Evolutionary conservation across 2,888 invertebrate species (phyloP), one percentile per base, ranked within the genome.

Genomic region (Balanococcus diminutus): DNA sequence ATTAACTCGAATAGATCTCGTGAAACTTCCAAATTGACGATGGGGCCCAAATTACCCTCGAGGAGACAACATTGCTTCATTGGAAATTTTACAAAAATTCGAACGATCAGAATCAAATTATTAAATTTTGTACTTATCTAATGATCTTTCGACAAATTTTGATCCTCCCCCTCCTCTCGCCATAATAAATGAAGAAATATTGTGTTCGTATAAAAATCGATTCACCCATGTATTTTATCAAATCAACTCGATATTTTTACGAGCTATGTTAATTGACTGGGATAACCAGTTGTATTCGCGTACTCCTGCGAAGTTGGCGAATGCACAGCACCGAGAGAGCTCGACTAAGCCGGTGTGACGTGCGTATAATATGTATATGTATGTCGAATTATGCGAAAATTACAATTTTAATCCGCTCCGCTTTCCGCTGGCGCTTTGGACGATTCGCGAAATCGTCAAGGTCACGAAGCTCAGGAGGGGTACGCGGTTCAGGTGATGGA

Each of bases 381-480:
- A 31, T 79, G 36, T 79, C 75, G 36, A 79, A 79, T 79, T 79
- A 79, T 36, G 75, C 75, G 75, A 79, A 36, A 79, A 79, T 67
- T 67, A 25, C 67, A 79, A 36, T 79, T 79, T 79, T 79, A 32
- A 79, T 36, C 19, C 36, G 31, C 32, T 36, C 72, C 75, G 75
- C 75, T 67, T 67, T 67, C 67, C 67, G 67, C 67, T 67, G 67
- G 67, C 67, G 67, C 67, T 67, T n/a, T 28, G 16, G 11, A 28
- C 28, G 75, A 79, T 79, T 36, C 31, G 75, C 75, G 31, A 79
- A 79, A 36, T 36, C 75, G 75, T 79, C 75, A 36, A 79, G 67
- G 67, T 67, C 67, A 31, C 11, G 25, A 22, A 46, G 46, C 39
- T 6, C 9, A 42, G 39, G 1, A 11, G 8, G 56, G 56, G 22